Evolutionary conservation across 2,888 invertebrate genomes (phyloP).

Genomic region (Drosophila prolongata): DNA sequence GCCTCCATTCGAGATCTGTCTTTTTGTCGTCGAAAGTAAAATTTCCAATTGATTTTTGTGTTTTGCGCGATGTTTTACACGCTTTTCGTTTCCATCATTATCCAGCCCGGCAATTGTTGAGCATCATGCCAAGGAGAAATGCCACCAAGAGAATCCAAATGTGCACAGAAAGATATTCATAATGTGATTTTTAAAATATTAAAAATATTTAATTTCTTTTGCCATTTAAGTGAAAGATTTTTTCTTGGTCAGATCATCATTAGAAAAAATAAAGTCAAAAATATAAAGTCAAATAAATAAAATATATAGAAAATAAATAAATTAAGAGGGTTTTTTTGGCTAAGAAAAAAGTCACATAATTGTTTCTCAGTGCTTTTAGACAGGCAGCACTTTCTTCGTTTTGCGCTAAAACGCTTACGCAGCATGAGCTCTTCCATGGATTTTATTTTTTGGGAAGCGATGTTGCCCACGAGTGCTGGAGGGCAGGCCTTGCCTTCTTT

Average conservation of each 20-base stretch:
- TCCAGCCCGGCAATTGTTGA: slow-evolving; percentile 68
- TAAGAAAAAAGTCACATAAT: no score
- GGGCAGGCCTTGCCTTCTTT: slow-evolving; percentile 36
- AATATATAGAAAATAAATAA: no score
- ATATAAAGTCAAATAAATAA: no score
- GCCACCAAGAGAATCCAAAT: slow-evolving; percentile 25
- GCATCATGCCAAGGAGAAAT: slow-evolving; percentile 56
- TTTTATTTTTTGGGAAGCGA: slow-evolving; percentile 20
- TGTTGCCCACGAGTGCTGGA: slow-evolving; percentile 31
- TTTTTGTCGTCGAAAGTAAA: slow-evolving; percentile 74
- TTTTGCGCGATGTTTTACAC: slow-evolving; percentile 70
- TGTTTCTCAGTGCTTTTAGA: slow-evolving; percentile 11
- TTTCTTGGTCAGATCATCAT: no score
- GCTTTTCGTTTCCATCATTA: slow-evolving; percentile 74
- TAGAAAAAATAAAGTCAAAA: no score
- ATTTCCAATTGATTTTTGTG: slow-evolving; percentile 77
- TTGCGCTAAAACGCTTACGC: slow-evolving; percentile 63
- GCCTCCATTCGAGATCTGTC: slow-evolving; percentile 42
- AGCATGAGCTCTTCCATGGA: slow-evolving; percentile 65
- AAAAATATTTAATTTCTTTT: no score
- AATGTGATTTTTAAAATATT: no score
- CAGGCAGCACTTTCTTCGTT: slow-evolving; percentile 65
- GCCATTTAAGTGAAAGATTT: no score
- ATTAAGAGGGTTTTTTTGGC: no score
- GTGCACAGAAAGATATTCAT: slow-evolving; percentile 16